A percentile compares a stretch with the other conserved stretches of the same genome.
These are phyloP conservation scores for Temnothorax ravouxi DNA, from an alignment of 2,888 invertebrate genomes.

Conservation along the genomic window DNA sequence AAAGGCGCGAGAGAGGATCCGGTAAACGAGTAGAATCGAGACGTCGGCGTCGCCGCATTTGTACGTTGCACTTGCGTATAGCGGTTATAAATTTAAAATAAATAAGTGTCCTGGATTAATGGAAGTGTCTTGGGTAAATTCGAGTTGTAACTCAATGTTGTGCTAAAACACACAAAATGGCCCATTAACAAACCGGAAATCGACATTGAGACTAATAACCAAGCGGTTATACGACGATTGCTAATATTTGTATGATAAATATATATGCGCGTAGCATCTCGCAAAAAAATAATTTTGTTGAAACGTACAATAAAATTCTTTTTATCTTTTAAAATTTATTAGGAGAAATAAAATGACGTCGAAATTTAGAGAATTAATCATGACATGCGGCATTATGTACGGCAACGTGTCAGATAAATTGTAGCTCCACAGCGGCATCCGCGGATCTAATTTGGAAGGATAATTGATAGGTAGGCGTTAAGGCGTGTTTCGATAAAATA, in stretches of 20 bases:
- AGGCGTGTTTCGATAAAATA: conserved; percentile 14
- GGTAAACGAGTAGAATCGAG: conserved; percentile 8
- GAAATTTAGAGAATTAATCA: background rate
- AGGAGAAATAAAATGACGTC: background rate
- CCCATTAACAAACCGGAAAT: conserved; percentile 17
- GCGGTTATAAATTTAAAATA: conserved; percentile 8
- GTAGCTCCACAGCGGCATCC: background rate
- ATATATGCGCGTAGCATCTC: no score
- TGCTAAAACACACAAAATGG: background rate
- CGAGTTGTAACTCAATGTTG: conserved; percentile 18
- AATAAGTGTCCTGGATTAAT: conserved; percentile 28
- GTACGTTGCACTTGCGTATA: background rate
- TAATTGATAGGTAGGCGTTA: conserved; percentile 35
- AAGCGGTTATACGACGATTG: background rate
- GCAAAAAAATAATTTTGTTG: background rate
- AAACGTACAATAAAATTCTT: background rate
- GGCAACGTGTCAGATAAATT: background rate
- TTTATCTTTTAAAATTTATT: background rate
- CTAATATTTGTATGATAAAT: background rate
- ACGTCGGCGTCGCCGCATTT: conserved; percentile 18
- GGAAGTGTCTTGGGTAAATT: conserved; percentile 24
- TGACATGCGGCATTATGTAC: background rate
- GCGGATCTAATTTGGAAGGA: conserved; percentile 35
- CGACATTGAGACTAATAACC: background rate
- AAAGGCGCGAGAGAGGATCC: conserved; percentile 18